Evolutionary conservation across 92 coral and sea anemone species (phyloP).

Genomic region (Umimayanthus kanabou): DNA sequence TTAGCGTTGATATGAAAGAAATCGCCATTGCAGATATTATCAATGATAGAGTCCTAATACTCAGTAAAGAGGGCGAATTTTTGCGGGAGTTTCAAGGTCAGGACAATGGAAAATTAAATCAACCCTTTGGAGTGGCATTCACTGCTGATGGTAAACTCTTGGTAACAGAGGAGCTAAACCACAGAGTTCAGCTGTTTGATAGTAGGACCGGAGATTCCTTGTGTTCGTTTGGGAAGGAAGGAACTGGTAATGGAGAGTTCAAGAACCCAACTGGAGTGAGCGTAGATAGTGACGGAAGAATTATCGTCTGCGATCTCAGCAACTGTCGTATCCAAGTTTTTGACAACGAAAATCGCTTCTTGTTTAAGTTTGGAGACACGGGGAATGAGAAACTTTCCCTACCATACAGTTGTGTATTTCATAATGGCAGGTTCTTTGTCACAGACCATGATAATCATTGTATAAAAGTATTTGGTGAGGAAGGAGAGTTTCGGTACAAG

Average conservation of each 20-base stretch:
- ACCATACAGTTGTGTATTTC: conserved; percentile 1
- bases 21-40: conserved; percentile 15
- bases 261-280: background rate
- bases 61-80: background rate
- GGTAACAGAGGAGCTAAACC: conserved; percentile 1
- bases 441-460: conserved; percentile 1
- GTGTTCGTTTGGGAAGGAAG: background rate
- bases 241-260: conserved; percentile 11
- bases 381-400: background rate
- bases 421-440: background rate
- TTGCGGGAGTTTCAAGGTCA: background rate
- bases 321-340: background rate
- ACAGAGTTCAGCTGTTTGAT: conserved; percentile 24
- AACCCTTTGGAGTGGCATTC: conserved; percentile 15
- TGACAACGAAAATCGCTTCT: background rate
- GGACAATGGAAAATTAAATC: background rate
- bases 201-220: background rate
- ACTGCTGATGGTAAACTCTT: background rate
- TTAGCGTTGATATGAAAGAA: background rate
- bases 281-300: conserved; percentile 14
- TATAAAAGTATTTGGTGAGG: conserved; percentile 5
- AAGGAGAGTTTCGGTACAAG: background rate
- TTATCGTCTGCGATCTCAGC: conserved; percentile 9
- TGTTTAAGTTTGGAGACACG: conserved; percentile 2
- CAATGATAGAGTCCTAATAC: background rate